phyloP scores from a whole-genome alignment of 2,797 vertebrate genomes.

The Acanthurus tractus region DNA sequence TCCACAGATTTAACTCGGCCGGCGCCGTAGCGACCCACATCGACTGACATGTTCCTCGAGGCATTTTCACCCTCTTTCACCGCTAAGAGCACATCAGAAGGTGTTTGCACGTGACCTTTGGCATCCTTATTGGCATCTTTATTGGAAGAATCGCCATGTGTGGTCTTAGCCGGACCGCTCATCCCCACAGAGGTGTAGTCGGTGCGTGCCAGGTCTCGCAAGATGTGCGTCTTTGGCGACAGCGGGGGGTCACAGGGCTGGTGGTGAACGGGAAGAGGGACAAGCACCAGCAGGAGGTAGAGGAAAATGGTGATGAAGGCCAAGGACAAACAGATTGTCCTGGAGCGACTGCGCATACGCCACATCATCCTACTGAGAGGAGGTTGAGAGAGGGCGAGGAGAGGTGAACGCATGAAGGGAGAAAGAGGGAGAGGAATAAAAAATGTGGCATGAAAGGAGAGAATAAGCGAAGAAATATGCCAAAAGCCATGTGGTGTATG shows the following conservation, averaged over 20 bases:
- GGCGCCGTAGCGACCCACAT: not conserved
- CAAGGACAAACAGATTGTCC: constrained; percentile 78
- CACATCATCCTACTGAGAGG: constrained; percentile 66
- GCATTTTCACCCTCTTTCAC: constrained; percentile 4
- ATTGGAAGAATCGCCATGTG: constrained; percentile 25
- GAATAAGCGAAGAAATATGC: not conserved
- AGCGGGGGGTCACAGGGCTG: constrained; percentile 54
- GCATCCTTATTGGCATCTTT: constrained; percentile 24
- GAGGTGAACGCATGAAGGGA: constrained; percentile 1
- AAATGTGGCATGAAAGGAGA: not conserved
- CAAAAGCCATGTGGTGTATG: not conserved
- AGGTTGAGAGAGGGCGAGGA: constrained; percentile 15
- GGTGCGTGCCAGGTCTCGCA: constrained; percentile 73
- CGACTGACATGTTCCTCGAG: not conserved
- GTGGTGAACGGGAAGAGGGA: constrained; percentile 54
- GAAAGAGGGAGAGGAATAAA: not conserved
- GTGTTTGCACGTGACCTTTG: constrained; percentile 7
- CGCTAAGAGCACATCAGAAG: not conserved
- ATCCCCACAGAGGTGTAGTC: constrained; percentile 41
- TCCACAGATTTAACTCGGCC: not conserved
- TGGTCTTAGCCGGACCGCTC: constrained; percentile 17
- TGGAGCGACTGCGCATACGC: constrained; percentile 66
- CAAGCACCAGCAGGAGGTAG: constrained; percentile 75
- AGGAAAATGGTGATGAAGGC: constrained; percentile 70
- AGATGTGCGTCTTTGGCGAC: constrained; percentile 31